Evolutionary conservation across 2,888 invertebrate species (phyloP), one percentile per base, ranked within the genome.

Genomic region (Ochropleura leucogaster): DNA sequence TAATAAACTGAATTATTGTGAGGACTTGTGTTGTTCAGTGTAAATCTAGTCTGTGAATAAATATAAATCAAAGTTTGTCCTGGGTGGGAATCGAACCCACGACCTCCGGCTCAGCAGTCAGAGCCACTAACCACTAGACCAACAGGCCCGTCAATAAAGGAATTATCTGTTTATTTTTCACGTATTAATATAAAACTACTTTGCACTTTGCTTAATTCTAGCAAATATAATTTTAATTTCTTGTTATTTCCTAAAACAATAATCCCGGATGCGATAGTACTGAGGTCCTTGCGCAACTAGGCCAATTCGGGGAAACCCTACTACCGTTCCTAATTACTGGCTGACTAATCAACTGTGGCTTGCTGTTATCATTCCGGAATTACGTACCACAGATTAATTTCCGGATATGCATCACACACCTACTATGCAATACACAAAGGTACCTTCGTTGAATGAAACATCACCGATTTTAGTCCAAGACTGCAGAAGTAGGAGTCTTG

Each of bases 281-380:
- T 14, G 12, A 4, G 8, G 18, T 47, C 40, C 10, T 47, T 57
- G 18, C 12, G 18, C 57, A 57, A 18, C 0, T 12, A 4, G 4
- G 7, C 18, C 10, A 3, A 7, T 44, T 14, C 3, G 10, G 14
- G 42, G 14, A 30, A 59, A 49, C 42, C 42, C 9, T 71, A 8
- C n/a, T 55, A 14, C 14, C 30, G 1, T 9, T 3, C 10, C 30
- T 72, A 51, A 71, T 51, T 59, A 49, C 44, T 30, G 1, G 16
- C 8, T 72, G 44, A 60, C 49, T 70, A 70, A 70, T 70, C n/a
- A 60, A 44, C 59, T 70, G 44, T 51, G 10, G 30, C 30, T 0
- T 49, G 71, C 7, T 49, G 42, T 51, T 71, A 49, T 70, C 72
- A 69, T 49, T 42, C 14, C 42, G 42, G 47, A 42, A 18, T 59